Percentiles rank a stretch among this genome's conserved stretches.
These are phyloP conservation scores for Dissostichus mawsoni DNA, from an alignment of 2,113 vertebrate species.

Conservation along the genomic window DNA sequence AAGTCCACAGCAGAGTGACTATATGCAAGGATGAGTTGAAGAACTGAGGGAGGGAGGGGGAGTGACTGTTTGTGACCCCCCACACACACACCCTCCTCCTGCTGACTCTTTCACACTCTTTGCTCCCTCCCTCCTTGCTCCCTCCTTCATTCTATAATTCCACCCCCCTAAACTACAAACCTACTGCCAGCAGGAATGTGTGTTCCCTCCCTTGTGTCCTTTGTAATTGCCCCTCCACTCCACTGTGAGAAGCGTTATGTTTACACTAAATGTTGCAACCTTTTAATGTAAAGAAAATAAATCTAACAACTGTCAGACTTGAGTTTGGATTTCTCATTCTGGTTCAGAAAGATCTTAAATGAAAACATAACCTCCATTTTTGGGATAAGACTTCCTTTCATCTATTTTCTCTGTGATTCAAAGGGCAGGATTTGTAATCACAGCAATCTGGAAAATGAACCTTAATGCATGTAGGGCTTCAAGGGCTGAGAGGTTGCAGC, in stretches of 20 bases:
- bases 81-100: slow-evolving; percentile 27
- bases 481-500: slow-evolving; percentile 38
- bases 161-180: slow-evolving; percentile 66
- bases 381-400: background rate
- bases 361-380: background rate
- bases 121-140: slow-evolving; percentile 45
- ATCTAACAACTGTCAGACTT: slow-evolving; percentile 25
- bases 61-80: slow-evolving; percentile 59
- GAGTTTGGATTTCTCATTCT: background rate
- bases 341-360: slow-evolving; percentile 2
- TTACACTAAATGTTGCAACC: slow-evolving; percentile 54
- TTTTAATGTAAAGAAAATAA: slow-evolving; percentile 11
- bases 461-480: slow-evolving; percentile 4
- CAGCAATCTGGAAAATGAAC: slow-evolving; percentile 3
- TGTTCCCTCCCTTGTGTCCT: slow-evolving; percentile 62
- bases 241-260: slow-evolving; percentile 50
- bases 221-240: slow-evolving; percentile 67
- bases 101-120: slow-evolving; percentile 68
- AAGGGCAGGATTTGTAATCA: background rate
- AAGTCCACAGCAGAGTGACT: slow-evolving; percentile 68
- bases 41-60: slow-evolving; percentile 62
- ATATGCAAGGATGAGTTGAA: slow-evolving; percentile 68
- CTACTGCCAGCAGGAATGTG: slow-evolving; percentile 71
- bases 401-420: background rate
- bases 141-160: slow-evolving; percentile 65